phyloP scores from a whole-genome alignment of 1,140 invertebrate species.

The Phymastichus coffea region DNA sequence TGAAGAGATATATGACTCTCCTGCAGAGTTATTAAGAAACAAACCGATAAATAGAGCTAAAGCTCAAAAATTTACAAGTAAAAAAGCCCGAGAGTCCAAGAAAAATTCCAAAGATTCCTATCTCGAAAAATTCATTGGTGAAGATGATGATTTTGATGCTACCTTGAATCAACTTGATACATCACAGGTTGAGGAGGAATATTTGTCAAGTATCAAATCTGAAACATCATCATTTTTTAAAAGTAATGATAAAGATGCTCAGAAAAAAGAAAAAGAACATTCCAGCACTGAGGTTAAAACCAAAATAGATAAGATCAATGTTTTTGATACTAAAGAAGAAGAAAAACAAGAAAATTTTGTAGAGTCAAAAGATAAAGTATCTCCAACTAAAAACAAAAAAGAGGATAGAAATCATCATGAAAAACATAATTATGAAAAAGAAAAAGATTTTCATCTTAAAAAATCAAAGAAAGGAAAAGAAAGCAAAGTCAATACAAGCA shows the following conservation, averaged over 20 bases:
- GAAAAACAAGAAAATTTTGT: conserved; percentile 20
- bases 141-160: conserved; percentile 69
- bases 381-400: not conserved
- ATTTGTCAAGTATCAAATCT: conserved; percentile 24
- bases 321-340: not conserved
- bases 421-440: not conserved
- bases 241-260: not conserved
- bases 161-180: conserved; percentile 65
- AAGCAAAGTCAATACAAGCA: conserved; percentile 33
- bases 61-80: conserved; percentile 36
- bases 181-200: conserved; percentile 31
- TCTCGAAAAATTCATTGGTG: conserved; percentile 52
- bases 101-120: conserved; percentile 18
- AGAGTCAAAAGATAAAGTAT: conserved; percentile 1
- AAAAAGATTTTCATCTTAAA: conserved; percentile 2
- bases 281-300: not conserved
- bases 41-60: conserved; percentile 45
- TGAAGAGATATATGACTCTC: too few species aligned
- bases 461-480: conserved; percentile 30
- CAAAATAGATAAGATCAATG: not conserved
- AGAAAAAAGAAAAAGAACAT: not conserved
- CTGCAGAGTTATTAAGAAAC: conserved; percentile 48
- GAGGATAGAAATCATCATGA: not conserved
- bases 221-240: not conserved
- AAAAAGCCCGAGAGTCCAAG: conserved; percentile 11